Evolutionary conservation across 2,113 vertebrate genomes (phyloP).

Genomic region (Cryptomyrus ogoouensis): DNA sequence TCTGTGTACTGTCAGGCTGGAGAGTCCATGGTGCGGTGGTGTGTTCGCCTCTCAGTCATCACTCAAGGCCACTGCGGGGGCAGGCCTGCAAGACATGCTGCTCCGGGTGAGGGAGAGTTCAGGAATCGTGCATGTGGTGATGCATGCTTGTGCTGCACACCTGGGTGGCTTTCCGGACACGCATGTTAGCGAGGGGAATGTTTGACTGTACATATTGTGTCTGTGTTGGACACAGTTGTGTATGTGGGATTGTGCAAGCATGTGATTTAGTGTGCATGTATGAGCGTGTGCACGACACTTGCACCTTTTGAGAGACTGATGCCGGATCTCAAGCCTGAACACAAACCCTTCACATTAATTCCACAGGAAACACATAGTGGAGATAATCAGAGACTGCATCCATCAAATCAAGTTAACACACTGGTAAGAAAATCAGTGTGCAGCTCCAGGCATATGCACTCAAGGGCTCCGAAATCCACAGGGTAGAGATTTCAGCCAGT

Average conservation of each 20-base stretch:
- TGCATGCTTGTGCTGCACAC: neutral
- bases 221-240: neutral
- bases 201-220: neutral
- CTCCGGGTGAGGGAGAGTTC: constrained; percentile 14
- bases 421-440: neutral
- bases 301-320: neutral
- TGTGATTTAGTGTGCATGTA: neutral
- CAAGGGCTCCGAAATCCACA: neutral
- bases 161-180: neutral
- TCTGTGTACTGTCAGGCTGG: neutral
- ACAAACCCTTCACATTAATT: neutral
- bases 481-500: neutral
- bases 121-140: neutral
- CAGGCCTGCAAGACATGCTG: constrained; percentile 2
- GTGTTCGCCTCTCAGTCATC: neutral
- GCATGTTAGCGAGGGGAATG: neutral
- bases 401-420: neutral
- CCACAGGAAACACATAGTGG: neutral
- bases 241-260: neutral
- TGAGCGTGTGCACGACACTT: neutral
- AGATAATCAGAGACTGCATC: neutral
- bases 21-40: neutral
- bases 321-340: neutral
- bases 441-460: neutral
- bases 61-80: neutral